Evolutionary conservation across 2,888 invertebrate species (phyloP).

Genomic region (Mimachlamys varia): DNA sequence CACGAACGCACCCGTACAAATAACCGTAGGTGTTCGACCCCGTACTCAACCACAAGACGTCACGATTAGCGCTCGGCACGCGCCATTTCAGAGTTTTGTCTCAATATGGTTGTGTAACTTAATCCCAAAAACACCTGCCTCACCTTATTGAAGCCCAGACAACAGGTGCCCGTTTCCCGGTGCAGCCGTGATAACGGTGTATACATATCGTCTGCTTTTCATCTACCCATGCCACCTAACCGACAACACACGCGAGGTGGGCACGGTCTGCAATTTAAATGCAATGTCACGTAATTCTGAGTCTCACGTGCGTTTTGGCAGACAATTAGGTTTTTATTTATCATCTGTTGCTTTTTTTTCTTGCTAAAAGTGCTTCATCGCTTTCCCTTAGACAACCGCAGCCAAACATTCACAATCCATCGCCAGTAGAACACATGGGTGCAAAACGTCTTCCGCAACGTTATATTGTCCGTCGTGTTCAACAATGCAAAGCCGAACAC

Average conservation of each 20-base stretch:
- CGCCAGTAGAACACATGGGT: neutral
- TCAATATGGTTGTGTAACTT: conserved; percentile 18
- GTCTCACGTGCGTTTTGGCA: neutral
- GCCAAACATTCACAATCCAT: neutral
- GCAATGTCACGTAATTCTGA: neutral
- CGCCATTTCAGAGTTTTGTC: conserved; percentile 13
- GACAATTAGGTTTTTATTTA: neutral
- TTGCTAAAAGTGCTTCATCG: neutral
- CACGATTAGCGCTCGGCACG: neutral
- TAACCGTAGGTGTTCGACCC: neutral
- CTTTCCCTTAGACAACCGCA: neutral
- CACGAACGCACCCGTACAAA: neutral
- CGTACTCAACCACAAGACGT: neutral
- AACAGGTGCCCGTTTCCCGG: neutral
- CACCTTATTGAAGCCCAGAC: neutral
- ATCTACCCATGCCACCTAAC: neutral
- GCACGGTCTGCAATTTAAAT: conserved; percentile 14
- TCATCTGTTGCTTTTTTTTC: neutral
- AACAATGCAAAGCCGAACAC: no score
- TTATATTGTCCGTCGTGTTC: no score
- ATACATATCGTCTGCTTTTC: neutral
- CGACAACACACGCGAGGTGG: neutral
- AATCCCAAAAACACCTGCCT: conserved; percentile 29
- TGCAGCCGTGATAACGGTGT: conserved; percentile 14
- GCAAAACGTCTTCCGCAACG: neutral